These are phyloP conservation scores for Pygoscelis adeliae DNA, from an alignment of 2,113 vertebrate species.

Conservation along the genomic window DNA sequence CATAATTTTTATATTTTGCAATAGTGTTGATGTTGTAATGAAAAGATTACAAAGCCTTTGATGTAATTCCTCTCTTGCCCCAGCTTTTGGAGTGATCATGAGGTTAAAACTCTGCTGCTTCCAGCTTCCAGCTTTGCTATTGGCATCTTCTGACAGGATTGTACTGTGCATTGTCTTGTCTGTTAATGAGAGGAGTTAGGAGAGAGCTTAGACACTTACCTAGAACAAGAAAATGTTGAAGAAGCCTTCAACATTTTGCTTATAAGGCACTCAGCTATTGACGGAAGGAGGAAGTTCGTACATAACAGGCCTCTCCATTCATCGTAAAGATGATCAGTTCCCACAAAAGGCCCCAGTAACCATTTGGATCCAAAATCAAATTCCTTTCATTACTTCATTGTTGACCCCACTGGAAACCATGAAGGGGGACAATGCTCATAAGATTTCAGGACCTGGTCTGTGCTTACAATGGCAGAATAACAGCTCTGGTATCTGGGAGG, in stretches of 20 bases:
- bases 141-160: background rate
- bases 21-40: background rate
- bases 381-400: background rate
- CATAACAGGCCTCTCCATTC: background rate
- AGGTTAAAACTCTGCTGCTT: background rate
- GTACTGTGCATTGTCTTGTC: background rate
- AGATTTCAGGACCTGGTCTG: background rate
- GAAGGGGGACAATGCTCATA: background rate
- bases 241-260: background rate
- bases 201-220: background rate
- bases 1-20: background rate
- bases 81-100: background rate
- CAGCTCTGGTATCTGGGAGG: background rate
- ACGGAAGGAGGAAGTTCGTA: background rate
- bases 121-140: background rate
- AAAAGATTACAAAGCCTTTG: background rate
- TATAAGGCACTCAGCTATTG: background rate
- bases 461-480: background rate
- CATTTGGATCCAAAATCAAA: background rate
- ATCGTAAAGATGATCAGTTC: background rate
- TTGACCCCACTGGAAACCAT: background rate
- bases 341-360: background rate
- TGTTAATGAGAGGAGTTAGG: background rate
- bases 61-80: background rate
- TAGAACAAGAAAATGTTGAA: background rate